Base-by-base conservation (phyloP, 2,797 vertebrate species). In the Gymnocypris eckloni region DNA sequence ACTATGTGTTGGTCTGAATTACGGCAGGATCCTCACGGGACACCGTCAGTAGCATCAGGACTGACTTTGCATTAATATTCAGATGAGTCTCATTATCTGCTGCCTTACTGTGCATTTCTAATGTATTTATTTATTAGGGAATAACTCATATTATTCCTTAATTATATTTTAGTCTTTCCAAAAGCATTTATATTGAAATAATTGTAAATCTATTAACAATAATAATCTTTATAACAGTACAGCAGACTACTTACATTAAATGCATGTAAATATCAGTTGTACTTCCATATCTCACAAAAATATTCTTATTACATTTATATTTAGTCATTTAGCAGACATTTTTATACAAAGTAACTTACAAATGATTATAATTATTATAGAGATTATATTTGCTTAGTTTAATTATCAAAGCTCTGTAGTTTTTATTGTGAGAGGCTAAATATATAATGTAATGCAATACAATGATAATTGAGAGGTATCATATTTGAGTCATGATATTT, bases 21-120 rank as follows among this genome's bases (percentile, higher is more conserved):
- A 84, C 72, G 77, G 52, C 54, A 54, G 43, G 79, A 81, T 72
- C 70, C 86, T 15, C 61, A 37, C 77, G 88, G 69, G 88, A 87
- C 56, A 67, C 52, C 87, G 79, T 79, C 87, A 89, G 87, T 85
- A 89, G 85, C 79, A 33, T 72, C 59, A 78, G 73, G 75, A 66
- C 77, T 77, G 78, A 79, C 54, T 87, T 80, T 85, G 61, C 85
- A 86, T 79, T 41, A 80, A 52, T 85, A 18, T 82, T 75, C 52
- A 72, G 61, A 50, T 85, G 67, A 28, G 70, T 48, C 70, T 75
- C 18, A 6, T 45, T 61, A 28, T 69, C 18, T 70, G 64, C 1
- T 37, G 43, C 78, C 1, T 37, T 37, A 56, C 33, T 3, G 0
- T 15, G 22, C 5, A 1, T 13, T 50, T 54, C 41, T 72, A 0